These are phyloP conservation scores for Condylostylus longicornis DNA, from an alignment of 1,140 invertebrate species.

Conservation along the genomic window DNA sequence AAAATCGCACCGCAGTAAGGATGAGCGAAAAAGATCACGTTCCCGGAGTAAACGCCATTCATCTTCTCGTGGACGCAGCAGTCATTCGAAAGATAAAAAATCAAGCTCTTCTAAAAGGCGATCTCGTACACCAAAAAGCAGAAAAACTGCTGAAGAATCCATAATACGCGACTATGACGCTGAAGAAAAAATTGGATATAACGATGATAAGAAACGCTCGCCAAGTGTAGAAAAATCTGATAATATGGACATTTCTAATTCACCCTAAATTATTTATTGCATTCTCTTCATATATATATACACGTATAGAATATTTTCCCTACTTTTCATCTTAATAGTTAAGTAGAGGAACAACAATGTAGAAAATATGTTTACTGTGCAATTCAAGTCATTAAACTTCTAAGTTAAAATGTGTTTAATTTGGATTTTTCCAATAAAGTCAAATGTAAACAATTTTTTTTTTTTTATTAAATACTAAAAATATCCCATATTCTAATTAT, in stretches of 20 bases:
- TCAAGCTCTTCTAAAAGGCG: slow-evolving; percentile 22
- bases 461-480: too few relatives aligned
- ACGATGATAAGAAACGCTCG: slow-evolving; percentile 20
- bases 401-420: too few relatives aligned
- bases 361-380: too few relatives aligned
- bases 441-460: too few relatives aligned
- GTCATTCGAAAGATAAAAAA: slow-evolving; percentile 25
- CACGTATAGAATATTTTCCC: too few relatives aligned
- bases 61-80: slow-evolving; percentile 21
- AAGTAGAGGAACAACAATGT: too few relatives aligned
- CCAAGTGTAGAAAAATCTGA: slow-evolving; percentile 38
- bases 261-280: slow-evolving; percentile 25
- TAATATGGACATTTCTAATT: slow-evolving; percentile 43
- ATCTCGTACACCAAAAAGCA: slow-evolving; percentile 21
- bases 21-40: slow-evolving; percentile 21
- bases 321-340: too few relatives aligned
- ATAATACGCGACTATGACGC: slow-evolving; percentile 38
- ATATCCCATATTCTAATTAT: too few relatives aligned
- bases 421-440: too few relatives aligned
- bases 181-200: slow-evolving; percentile 35
- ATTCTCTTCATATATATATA: too few relatives aligned
- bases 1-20: slow-evolving; percentile 28
- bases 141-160: slow-evolving; percentile 24
- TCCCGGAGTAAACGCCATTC: slow-evolving; percentile 27
- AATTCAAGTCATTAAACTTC: too few relatives aligned